A percentile compares a stretch with the other conserved stretches of the same genome.
These are phyloP conservation scores for Apoderus coryli DNA, from an alignment of 2,888 invertebrate genomes.

Conservation along the genomic window DNA sequence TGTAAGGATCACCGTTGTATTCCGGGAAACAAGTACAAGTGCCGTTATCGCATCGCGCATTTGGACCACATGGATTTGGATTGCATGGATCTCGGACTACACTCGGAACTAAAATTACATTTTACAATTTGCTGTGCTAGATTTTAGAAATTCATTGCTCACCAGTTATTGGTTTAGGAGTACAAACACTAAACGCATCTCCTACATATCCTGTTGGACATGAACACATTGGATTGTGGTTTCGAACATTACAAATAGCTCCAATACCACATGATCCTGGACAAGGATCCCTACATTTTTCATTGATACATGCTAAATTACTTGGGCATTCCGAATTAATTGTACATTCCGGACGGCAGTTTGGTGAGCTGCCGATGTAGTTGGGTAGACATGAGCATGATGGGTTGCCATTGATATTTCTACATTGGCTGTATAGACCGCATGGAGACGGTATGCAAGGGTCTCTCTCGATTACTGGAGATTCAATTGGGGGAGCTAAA, in stretches of 20 bases:
- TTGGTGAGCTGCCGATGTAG: conserved; percentile 52
- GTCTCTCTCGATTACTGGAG: conserved; percentile 16
- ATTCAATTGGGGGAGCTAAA: conserved; percentile 20
- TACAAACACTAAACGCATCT: conserved; percentile 51
- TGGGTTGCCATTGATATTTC: conserved; percentile 49
- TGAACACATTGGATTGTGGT: conserved; percentile 59
- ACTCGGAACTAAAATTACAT: conserved; percentile 28
- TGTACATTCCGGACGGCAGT: conserved; percentile 41
- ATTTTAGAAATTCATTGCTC: conserved; percentile 1
- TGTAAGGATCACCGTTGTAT: conserved; percentile 64
- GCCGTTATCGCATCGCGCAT: conserved; percentile 57
- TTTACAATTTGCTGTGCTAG: background rate
- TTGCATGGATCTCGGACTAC: conserved; percentile 42
- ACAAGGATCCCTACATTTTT: conserved; percentile 67
- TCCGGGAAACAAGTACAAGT: conserved; percentile 61
- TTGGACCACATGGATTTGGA: conserved; percentile 59
- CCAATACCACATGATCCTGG: conserved; percentile 64
- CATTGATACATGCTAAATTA: conserved; percentile 60
- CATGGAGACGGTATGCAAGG: conserved; percentile 33
- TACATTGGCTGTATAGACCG: conserved; percentile 40
- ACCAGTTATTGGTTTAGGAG: conserved; percentile 24
- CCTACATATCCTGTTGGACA: conserved; percentile 58
- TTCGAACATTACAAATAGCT: conserved; percentile 58
- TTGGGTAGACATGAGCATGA: conserved; percentile 56
- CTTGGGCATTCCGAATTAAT: conserved; percentile 62